A percentile compares a stretch with the other conserved stretches of the same genome.
phyloP scores from a whole-genome alignment of 92 coral and sea anemone genomes.

The Siderastrea radians region DNA sequence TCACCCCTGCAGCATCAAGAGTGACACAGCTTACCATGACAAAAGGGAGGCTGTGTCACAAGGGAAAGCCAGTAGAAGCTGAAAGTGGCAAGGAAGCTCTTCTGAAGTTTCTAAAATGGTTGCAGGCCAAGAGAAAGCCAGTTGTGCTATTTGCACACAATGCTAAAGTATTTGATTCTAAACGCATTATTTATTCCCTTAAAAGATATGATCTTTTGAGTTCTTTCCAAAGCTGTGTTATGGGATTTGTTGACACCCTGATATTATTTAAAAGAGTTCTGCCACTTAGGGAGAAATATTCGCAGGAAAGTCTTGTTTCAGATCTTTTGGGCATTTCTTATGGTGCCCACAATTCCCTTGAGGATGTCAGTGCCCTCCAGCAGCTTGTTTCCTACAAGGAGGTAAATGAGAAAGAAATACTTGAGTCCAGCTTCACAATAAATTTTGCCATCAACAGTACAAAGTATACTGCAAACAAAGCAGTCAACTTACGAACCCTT shows the following conservation, averaged over 20 bases:
- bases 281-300: conserved; percentile 19
- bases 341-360: conserved; percentile 47
- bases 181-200: conserved; percentile 11
- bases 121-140: conserved; percentile 17
- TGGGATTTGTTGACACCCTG: conserved; percentile 45
- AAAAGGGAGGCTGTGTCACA: neutral
- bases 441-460: conserved; percentile 35
- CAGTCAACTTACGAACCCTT: conserved; percentile 6
- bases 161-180: conserved; percentile 41
- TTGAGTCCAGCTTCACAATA: conserved; percentile 32
- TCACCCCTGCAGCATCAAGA: conserved; percentile 9
- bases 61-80: conserved; percentile 9
- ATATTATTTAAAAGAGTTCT: conserved; percentile 25
- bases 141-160: conserved; percentile 45
- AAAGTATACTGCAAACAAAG: conserved; percentile 23
- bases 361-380: conserved; percentile 51
- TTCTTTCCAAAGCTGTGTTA: conserved; percentile 28
- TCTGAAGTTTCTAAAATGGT: conserved; percentile 19
- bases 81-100: conserved; percentile 12
- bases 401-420: neutral
- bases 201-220: conserved; percentile 19
- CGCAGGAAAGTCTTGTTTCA: conserved; percentile 30
- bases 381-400: conserved; percentile 22
- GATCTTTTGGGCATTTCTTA: conserved; percentile 40
- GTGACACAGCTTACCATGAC: neutral